phyloP scores from a whole-genome alignment of 2,113 vertebrate species.

The Irena cyanogastra region DNA sequence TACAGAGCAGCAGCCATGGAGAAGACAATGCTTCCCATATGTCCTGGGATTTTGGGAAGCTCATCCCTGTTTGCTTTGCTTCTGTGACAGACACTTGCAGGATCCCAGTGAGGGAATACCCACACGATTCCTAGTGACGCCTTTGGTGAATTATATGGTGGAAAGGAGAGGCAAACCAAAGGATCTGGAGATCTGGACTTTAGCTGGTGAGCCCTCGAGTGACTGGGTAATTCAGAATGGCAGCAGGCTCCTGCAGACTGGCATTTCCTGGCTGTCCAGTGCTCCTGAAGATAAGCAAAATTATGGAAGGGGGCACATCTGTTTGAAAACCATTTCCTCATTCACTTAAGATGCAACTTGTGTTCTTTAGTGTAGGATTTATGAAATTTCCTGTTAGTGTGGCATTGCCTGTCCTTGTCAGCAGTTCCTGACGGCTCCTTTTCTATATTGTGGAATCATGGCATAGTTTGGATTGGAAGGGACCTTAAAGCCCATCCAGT shows the following conservation, averaged over 20 bases:
- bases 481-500: background rate
- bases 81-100: background rate
- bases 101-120: background rate
- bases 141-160: background rate
- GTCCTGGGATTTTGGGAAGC: background rate
- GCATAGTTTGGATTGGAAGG: background rate
- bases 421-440: background rate
- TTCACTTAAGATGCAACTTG: background rate
- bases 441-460: background rate
- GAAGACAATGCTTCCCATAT: background rate
- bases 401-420: background rate
- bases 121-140: rapidly evolving
- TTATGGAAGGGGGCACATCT: background rate
- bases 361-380: background rate
- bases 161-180: background rate
- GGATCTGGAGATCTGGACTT: background rate
- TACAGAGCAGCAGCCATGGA: background rate
- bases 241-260: background rate
- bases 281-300: background rate
- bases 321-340: background rate
- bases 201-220: background rate
- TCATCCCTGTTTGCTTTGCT: background rate
- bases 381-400: background rate
- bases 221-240: background rate
- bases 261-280: background rate